Percentiles rank a stretch among this genome's conserved stretches.
Evolutionary conservation across 30 jellyfish, hydroid and myxozoan species (phyloP).

Genomic region (Hydractinia symbiolongicarpus): DNA sequence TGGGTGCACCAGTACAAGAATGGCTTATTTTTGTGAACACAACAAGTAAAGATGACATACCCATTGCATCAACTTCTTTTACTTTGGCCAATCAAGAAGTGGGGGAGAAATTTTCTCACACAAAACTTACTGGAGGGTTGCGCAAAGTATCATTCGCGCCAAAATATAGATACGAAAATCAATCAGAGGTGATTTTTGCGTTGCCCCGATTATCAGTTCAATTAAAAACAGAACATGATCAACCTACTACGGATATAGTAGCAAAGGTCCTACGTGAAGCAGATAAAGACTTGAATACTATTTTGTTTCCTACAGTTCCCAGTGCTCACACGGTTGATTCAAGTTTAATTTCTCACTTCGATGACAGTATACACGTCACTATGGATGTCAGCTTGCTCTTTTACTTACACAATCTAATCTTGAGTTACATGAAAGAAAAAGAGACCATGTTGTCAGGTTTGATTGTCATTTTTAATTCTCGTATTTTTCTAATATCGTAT

Average conservation of each 20-base stretch:
- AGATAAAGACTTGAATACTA: background rate
- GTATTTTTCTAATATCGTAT: background rate
- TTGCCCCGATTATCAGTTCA: constrained; percentile 67
- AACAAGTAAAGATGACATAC: constrained; percentile 52
- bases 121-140: constrained; percentile 44
- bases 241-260: constrained; percentile 76
- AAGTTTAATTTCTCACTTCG: constrained; percentile 55
- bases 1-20: constrained; percentile 95
- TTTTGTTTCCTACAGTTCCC: constrained; percentile 26
- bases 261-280: constrained; percentile 15
- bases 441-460: constrained; percentile 49
- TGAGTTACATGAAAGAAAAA: constrained; percentile 91
- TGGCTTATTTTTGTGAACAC: constrained; percentile 86
- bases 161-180: constrained; percentile 85
- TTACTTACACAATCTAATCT: constrained; percentile 75
- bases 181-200: constrained; percentile 87
- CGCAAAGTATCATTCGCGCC: constrained; percentile 98
- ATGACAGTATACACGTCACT: constrained; percentile 78
- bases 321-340: constrained; percentile 91
- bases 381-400: constrained; percentile 91
- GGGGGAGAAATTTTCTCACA: constrained; percentile 31
- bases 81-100: constrained; percentile 25
- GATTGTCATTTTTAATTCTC: background rate
- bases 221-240: constrained; percentile 88
- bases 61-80: constrained; percentile 28